These are phyloP conservation scores for Noctua fimbriata DNA, from an alignment of 2,888 invertebrate species.

Conservation along the genomic window DNA sequence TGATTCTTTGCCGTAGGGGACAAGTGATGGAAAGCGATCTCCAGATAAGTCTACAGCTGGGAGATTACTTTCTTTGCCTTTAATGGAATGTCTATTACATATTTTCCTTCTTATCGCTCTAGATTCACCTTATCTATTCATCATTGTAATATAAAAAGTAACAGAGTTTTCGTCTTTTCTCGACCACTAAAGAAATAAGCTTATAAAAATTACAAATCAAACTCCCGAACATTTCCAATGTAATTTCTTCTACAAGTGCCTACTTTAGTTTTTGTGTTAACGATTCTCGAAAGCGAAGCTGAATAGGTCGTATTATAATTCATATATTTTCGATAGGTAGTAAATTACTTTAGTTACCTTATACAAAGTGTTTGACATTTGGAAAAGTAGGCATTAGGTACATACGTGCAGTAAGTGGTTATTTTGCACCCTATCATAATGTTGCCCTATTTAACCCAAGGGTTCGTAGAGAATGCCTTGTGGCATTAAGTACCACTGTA, in stretches of 20 bases:
- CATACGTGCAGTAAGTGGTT: not conserved
- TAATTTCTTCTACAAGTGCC: constrained; percentile 28
- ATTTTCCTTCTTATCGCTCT: constrained; percentile 4
- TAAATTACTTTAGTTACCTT: constrained; percentile 13
- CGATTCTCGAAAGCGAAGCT: not conserved
- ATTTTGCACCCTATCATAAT: too few relatives aligned
- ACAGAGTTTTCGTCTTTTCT: constrained; percentile 1
- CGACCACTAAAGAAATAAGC: not conserved
- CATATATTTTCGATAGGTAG: constrained; percentile 3
- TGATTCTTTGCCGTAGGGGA: not conserved
- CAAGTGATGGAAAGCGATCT: constrained; percentile 3
- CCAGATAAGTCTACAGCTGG: not conserved
- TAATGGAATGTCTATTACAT: constrained; percentile 14
- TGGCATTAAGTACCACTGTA: too few relatives aligned
- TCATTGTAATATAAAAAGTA: constrained; percentile 18
- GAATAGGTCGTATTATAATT: constrained; percentile 8
- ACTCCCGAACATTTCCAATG: constrained; percentile 18
- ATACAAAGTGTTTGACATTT: not conserved
- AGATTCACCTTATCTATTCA: constrained; percentile 26
- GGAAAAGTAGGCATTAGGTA: not conserved
- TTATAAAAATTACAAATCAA: constrained; percentile 16
- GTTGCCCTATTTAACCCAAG: too few relatives aligned
- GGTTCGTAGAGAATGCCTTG: too few relatives aligned
- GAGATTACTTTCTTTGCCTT: constrained; percentile 15
- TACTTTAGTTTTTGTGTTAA: constrained; percentile 23